Percentiles rank a stretch among this genome's conserved stretches.
phyloP scores from a whole-genome alignment of 2,797 vertebrate species.

The Anisognathus igniventris region DNA sequence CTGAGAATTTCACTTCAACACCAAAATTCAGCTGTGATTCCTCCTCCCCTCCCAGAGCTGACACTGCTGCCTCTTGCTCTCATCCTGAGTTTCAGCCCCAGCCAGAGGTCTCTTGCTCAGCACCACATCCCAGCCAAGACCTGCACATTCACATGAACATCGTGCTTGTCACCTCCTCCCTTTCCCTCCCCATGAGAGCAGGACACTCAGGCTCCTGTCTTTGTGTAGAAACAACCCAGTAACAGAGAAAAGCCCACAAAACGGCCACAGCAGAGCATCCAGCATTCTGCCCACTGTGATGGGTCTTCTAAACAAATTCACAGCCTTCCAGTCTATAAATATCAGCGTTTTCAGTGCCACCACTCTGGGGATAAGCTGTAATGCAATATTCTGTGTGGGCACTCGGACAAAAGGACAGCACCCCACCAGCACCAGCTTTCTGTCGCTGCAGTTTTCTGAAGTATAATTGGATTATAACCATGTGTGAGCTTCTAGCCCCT shows the following conservation, averaged over 20 bases:
- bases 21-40: neutral
- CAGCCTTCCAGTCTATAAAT: constrained; percentile 22
- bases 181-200: neutral
- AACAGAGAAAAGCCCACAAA: neutral
- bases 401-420: constrained; percentile 35
- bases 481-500: neutral
- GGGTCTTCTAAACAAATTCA: neutral
- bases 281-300: fast-evolving
- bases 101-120: neutral
- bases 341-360: neutral
- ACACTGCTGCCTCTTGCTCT: neutral
- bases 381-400: neutral
- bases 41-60: neutral
- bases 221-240: neutral
- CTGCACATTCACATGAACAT: fast-evolving
- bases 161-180: neutral
- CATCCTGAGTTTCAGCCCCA: neutral
- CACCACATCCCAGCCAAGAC: neutral
- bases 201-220: neutral
- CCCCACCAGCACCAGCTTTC: constrained; percentile 9
- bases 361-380: neutral
- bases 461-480: constrained; percentile 44
- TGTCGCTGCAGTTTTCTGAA: neutral
- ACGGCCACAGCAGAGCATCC: neutral
- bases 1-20: neutral